Percentiles rank a stretch among this genome's conserved stretches.
Evolutionary conservation across 2,797 vertebrate genomes (phyloP).

Genomic region (Hemibagrus guttatus): DNA sequence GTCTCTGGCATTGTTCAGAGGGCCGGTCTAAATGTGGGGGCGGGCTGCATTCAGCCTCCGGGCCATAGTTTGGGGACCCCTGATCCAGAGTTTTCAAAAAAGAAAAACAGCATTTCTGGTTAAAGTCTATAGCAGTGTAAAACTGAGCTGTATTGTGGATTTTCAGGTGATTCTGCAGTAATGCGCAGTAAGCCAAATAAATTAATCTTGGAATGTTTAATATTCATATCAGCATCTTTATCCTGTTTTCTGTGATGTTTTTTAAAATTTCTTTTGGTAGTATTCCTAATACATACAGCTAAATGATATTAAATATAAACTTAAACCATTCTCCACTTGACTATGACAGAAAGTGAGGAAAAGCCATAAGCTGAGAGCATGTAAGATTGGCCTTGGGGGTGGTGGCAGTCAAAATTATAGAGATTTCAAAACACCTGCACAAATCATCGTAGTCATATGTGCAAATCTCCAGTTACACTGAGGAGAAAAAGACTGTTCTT

Average conservation of each 20-base stretch:
- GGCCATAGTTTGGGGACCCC: too few relatives aligned
- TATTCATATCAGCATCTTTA: neutral
- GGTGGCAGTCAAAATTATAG: neutral
- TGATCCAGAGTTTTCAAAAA: too few relatives aligned
- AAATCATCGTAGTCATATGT: neutral
- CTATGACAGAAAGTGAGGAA: neutral
- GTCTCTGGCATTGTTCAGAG: too few relatives aligned
- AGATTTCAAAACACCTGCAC: neutral
- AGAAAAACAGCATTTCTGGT: neutral
- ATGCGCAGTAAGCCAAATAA: neutral
- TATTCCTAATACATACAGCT: neutral
- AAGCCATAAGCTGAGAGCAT: neutral
- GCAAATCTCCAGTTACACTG: too few relatives aligned
- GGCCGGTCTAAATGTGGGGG: too few relatives aligned
- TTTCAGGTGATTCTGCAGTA: neutral
- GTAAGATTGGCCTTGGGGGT: neutral
- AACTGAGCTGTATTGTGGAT: neutral
- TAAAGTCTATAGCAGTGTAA: neutral
- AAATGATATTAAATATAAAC: too few relatives aligned
- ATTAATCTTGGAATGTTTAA: too few relatives aligned
- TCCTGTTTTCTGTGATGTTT: neutral
- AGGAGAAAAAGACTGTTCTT: neutral
- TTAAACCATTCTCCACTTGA: neutral
- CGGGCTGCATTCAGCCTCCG: too few relatives aligned
- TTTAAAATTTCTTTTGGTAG: neutral